Evolutionary conservation across 2,113 vertebrate genomes (phyloP).

Genomic region (Mobula hypostoma): DNA sequence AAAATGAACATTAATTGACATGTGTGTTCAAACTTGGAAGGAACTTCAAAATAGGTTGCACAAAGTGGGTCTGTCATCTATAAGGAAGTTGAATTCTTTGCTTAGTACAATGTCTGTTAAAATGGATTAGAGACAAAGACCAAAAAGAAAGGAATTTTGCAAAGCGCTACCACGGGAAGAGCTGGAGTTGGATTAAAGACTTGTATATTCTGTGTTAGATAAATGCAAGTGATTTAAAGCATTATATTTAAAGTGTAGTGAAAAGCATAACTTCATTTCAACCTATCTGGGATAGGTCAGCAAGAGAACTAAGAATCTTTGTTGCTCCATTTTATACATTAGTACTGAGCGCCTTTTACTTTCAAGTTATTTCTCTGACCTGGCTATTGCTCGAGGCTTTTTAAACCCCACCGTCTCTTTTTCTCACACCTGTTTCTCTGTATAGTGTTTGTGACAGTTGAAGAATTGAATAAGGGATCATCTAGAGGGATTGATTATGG

Average conservation of each 20-base stretch:
- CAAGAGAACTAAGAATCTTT: neutral
- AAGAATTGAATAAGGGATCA: neutral
- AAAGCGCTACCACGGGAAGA: conserved; percentile 5
- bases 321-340: neutral
- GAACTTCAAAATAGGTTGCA: neutral
- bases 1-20: neutral
- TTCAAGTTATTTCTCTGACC: too few species aligned
- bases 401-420: neutral
- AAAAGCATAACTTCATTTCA: neutral
- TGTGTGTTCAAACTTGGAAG: neutral
- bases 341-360: neutral
- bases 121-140: neutral
- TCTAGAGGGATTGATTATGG: neutral
- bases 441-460: neutral
- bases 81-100: neutral
- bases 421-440: neutral
- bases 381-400: neutral
- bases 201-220: neutral
- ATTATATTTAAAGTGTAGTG: neutral
- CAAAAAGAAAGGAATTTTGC: neutral
- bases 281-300: neutral
- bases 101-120: neutral
- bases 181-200: neutral
- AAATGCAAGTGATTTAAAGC: neutral
- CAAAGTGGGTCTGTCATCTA: neutral